Percentiles rank a stretch among this genome's conserved stretches.
These are phyloP conservation scores for Psittacula cyanocephala DNA, from an alignment of 2,113 vertebrate species.

Conservation along the genomic window DNA sequence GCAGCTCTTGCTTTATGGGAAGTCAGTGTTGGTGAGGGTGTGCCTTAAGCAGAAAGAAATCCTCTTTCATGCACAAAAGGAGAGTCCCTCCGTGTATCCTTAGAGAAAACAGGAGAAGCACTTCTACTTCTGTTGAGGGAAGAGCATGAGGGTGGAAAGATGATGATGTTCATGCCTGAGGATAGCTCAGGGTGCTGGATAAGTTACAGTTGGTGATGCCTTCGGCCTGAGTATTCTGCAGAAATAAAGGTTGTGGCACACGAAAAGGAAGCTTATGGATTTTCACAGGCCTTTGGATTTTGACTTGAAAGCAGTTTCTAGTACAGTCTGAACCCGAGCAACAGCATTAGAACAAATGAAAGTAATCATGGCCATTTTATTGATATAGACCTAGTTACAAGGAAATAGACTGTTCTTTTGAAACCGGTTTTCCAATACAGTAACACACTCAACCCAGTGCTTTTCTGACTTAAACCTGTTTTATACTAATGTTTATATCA, in stretches of 20 bases:
- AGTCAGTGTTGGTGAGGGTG: background rate
- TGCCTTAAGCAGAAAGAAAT: background rate
- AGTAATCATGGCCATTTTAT: background rate
- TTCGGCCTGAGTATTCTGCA: background rate
- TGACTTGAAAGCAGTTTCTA: background rate
- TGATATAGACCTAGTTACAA: background rate
- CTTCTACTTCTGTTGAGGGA: background rate
- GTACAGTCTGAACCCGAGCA: background rate
- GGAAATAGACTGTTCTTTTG: background rate
- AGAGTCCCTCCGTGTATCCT: background rate
- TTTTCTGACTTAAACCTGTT: background rate
- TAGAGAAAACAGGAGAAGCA: background rate
- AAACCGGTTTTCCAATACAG: background rate
- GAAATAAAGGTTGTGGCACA: background rate
- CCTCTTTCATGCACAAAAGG: background rate
- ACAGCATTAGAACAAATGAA: background rate
- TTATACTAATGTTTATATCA: conserved; percentile 20
- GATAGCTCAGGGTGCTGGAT: background rate
- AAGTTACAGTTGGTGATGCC: background rate
- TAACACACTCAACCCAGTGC: background rate
- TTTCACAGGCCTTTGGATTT: background rate
- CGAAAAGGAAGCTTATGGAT: background rate
- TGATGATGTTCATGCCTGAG: background rate
- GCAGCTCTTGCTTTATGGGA: background rate
- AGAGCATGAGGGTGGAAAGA: background rate